phyloP scores from a whole-genome alignment of 2,888 invertebrate species.

The Quadroppia sp. region DNA sequence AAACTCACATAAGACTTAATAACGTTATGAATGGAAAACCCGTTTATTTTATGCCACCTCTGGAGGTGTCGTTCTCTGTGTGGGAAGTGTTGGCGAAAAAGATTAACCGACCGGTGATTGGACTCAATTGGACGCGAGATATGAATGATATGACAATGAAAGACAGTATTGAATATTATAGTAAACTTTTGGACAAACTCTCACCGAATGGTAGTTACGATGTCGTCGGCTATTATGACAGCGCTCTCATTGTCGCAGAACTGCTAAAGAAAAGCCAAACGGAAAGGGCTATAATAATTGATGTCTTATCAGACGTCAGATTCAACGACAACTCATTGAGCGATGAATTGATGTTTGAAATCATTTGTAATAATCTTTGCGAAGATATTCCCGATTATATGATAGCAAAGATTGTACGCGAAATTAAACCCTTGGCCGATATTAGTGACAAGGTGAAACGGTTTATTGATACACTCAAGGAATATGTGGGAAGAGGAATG shows the following conservation, averaged over 20 bases:
- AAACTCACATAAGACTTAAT: constrained; percentile 64
- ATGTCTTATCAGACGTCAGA: neutral
- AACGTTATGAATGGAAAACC: constrained; percentile 50
- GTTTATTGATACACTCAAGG: neutral
- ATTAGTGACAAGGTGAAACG: neutral
- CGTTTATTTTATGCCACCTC: constrained; percentile 68
- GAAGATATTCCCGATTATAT: neutral
- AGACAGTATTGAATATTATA: constrained; percentile 37
- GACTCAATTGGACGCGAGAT: constrained; percentile 73
- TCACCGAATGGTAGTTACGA: constrained; percentile 73
- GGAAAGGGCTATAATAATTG: constrained; percentile 50
- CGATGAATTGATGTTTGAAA: constrained; percentile 13
- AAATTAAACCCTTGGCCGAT: neutral
- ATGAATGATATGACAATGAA: constrained; percentile 38
- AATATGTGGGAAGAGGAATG: neutral
- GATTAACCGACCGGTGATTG: constrained; percentile 72
- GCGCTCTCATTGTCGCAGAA: constrained; percentile 89
- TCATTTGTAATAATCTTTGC: neutral
- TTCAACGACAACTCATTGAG: neutral
- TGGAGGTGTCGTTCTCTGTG: constrained; percentile 75
- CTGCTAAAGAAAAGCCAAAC: constrained; percentile 80
- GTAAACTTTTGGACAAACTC: constrained; percentile 65
- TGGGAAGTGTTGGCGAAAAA: constrained; percentile 67
- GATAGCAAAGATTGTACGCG: neutral
- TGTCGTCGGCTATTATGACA: constrained; percentile 91